A percentile compares a stretch with the other conserved stretches of the same genome.
phyloP scores from a whole-genome alignment of 2,113 vertebrate species.

The Sturnus vulgaris region DNA sequence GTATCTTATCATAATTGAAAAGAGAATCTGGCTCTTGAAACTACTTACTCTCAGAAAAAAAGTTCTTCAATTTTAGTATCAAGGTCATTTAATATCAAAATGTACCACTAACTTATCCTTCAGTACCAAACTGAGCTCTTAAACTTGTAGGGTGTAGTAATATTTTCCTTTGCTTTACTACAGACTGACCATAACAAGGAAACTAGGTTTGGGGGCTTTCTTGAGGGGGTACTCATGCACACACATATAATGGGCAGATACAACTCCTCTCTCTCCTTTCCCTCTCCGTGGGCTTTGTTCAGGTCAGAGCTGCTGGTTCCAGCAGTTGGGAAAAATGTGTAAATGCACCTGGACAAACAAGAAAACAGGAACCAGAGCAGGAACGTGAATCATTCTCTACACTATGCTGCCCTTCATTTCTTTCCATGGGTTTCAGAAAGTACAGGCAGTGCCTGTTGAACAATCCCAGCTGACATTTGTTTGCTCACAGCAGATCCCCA shows the following conservation, averaged over 20 bases:
- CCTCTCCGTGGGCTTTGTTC: not conserved
- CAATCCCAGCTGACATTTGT: not conserved
- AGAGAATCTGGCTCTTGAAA: not conserved
- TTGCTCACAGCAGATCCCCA: not conserved
- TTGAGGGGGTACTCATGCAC: not conserved
- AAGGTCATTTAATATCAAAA: not conserved
- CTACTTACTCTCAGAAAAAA: not conserved
- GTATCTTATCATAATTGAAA: not conserved
- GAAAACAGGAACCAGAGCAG: not conserved
- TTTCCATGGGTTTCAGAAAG: not conserved
- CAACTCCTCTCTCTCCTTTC: not conserved
- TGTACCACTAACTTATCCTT: not conserved
- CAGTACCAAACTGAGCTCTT: not conserved
- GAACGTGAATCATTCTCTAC: not conserved
- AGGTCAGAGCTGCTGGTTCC: not conserved
- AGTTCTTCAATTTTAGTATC: not conserved
- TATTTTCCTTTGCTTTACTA: not conserved
- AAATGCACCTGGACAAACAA: constrained; percentile 46
- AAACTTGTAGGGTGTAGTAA: not conserved
- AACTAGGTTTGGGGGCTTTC: not conserved
- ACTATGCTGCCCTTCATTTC: not conserved
- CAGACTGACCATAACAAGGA: not conserved
- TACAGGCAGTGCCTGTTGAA: constrained; percentile 27
- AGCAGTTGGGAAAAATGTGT: not conserved
- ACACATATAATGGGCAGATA: accelerated